Evolutionary conservation across 2,888 invertebrate species (phyloP).

Genomic region (Chrysolina haemoptera): DNA sequence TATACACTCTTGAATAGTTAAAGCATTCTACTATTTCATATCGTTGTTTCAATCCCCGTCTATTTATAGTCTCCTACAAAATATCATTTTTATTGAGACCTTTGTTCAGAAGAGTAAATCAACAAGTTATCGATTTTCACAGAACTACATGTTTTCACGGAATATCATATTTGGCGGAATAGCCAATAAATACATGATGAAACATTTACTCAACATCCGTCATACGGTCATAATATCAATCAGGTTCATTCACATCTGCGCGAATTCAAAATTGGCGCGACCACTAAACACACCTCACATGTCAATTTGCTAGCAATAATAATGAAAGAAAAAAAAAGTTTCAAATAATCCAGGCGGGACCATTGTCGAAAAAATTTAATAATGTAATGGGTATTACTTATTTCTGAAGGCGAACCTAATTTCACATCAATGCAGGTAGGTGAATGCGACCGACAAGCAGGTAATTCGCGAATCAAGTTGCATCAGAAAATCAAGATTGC

Average conservation of each 20-base stretch:
- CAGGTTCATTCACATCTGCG: neutral
- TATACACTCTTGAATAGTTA: too few relatives aligned
- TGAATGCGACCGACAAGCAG: conserved; percentile 21
- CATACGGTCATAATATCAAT: neutral
- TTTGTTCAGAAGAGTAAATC: too few relatives aligned
- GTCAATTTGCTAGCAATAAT: conserved; percentile 8
- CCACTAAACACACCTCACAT: neutral
- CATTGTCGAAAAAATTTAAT: conserved; percentile 23
- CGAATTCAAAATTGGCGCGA: neutral
- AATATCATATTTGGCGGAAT: too few relatives aligned
- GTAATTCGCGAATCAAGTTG: conserved; percentile 34
- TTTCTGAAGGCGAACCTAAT: conserved; percentile 18
- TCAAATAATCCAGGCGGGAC: conserved; percentile 13
- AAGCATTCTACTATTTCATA: too few relatives aligned
- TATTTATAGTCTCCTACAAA: too few relatives aligned
- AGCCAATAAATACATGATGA: too few relatives aligned
- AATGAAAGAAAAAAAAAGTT: conserved; percentile 4
- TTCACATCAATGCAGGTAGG: conserved; percentile 24
- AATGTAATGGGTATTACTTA: conserved; percentile 20
- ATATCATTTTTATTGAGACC: too few relatives aligned
- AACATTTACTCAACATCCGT: too few relatives aligned
- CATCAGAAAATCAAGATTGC: conserved; percentile 22
- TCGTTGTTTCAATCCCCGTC: too few relatives aligned
- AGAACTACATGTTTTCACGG: too few relatives aligned
- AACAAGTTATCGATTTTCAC: too few relatives aligned